Evolutionary conservation across 2,888 invertebrate species (phyloP), one percentile per base, ranked within the genome.

Genomic region (Cremastinae sp.): DNA sequence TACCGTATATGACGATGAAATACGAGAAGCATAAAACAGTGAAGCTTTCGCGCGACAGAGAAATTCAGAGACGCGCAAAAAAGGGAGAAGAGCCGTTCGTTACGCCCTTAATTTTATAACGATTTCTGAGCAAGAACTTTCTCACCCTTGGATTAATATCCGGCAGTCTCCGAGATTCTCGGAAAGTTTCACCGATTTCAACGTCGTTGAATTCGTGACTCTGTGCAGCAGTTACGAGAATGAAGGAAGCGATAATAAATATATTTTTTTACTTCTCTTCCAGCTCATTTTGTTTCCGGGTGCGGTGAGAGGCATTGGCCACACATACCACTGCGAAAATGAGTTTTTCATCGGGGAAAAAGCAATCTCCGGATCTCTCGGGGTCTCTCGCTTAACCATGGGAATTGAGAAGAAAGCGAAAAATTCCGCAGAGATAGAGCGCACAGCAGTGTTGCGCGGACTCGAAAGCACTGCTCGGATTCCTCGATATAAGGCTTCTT

Each of bases 1-100:
- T 14, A 51, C 72, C 64, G 78, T 79, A 82, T 82, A 81, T 81
- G 81, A 83, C 81, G 82, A 81, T 83, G 81, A 84, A 83, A 83
- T 81, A 82, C 75, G 79, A 65, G 59, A 71, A 71, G 75, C 65
- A 78, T 81, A 81, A 83, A 82, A 79, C 78, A 74, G 75, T 72
- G 74, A 62, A 28, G 71, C 62, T 75, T 36, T 22, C 22, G 45
- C 22, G 49, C n/a, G 38, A 34, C 41, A 45, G 53, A 38, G 28
- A 53, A 5, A 12, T 36, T 14, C 38, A 22, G 20, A 62, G 62
- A 69, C 10, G 34, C 18, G 14, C 38, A 14, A n/a, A 43, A 49
- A 58, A 43, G 36, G 20, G 53, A 54, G 41, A 49, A 61, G 45
- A 41, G 49, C 16, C 51, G 34, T 74, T 70, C 74, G 65, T 77